Evolutionary conservation across 2,888 invertebrate species (phyloP), one percentile per base, ranked within the genome.

Genomic region (Tineola bisselliella): DNA sequence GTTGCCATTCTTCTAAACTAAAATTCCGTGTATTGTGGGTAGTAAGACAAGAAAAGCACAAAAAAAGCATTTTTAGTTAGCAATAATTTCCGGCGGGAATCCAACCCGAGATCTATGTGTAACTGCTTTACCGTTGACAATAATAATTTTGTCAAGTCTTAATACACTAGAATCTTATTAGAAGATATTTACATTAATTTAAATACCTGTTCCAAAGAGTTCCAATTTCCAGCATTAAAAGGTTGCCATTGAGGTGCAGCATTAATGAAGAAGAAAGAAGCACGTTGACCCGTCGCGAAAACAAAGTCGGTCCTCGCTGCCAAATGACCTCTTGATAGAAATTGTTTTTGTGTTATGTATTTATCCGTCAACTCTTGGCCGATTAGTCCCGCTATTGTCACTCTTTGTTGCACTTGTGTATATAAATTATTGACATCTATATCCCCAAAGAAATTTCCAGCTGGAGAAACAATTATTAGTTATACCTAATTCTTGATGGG

Each of bases 201-300:
- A 25, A 25, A 25, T 38, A 66, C 66, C 3, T 43, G 61, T 63
- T 83, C 81, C 12, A 80, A 62, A 0, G 62, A 63, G 59, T 70
- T 69, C 82, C 84, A 84, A 63, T 82, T 81, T 11, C 79, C 77
- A 0, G 67, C 73, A 63, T 87, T 87, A 64, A 84, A 79, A 1
- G 69, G 68, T 59, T 88, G 84, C 89, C 89, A 90, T 64, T 90
- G 90, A 0, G 89, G 89, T 0, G 84, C 84, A 0, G 76, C 79
- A 66, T 90, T 90, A 11, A 88, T 66, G 63, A 81, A 88, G 67
- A 86, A 86, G 66, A 88, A 89, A 0, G 88, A 89, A 0, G 84
- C 72, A n/a, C 70, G 69, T 62, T 89, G 87, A 61, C 83, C 79
- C 10, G 75, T 65, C 0, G 78, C 82, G 64, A 81, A 88, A 13